Evolutionary conservation across 2,888 invertebrate genomes (phyloP).

Genomic region (Formica aserva): DNA sequence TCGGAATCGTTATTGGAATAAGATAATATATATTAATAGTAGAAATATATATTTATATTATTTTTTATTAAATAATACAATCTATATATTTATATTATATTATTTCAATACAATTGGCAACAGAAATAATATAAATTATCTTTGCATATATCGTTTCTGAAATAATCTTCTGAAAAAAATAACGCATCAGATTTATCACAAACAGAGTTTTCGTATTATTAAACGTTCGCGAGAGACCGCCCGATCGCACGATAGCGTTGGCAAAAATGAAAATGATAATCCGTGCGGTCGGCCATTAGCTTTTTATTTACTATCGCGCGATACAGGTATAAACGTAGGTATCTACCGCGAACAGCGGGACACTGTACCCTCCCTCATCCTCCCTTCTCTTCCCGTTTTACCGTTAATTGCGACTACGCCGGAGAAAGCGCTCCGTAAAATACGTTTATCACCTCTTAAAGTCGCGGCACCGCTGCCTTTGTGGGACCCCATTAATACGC

Average conservation of each 20-base stretch:
- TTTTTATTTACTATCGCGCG: conserved; percentile 64
- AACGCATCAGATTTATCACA: conserved; percentile 21
- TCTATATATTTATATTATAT: not conserved
- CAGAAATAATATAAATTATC: conserved; percentile 1
- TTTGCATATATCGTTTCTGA: not conserved
- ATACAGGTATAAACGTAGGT: conserved; percentile 15
- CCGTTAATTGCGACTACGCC: conserved; percentile 73
- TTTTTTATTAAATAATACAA: not conserved
- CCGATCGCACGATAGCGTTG: not conserved
- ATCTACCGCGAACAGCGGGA: conserved; percentile 1
- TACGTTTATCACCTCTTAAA: conserved; percentile 77
- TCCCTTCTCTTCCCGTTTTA: conserved; percentile 60
- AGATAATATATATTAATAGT: not conserved
- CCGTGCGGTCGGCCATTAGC: conserved; percentile 53
- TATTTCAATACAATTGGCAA: not conserved
- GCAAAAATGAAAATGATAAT: conserved; percentile 64
- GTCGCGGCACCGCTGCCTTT: conserved; percentile 59
- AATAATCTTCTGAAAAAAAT: not conserved
- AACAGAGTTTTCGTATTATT: conserved; percentile 47
- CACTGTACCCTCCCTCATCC: conserved; percentile 14
- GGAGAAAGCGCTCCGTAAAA: conserved; percentile 73
- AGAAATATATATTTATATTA: not conserved
- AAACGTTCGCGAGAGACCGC: conserved; percentile 15
- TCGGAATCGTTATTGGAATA: not conserved
- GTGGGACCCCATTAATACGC: conserved; percentile 72